A percentile compares a stretch with the other conserved stretches of the same genome.
These are phyloP conservation scores for Sus cebifrons DNA, from an alignment of 2,797 vertebrate species.

Conservation along the genomic window DNA sequence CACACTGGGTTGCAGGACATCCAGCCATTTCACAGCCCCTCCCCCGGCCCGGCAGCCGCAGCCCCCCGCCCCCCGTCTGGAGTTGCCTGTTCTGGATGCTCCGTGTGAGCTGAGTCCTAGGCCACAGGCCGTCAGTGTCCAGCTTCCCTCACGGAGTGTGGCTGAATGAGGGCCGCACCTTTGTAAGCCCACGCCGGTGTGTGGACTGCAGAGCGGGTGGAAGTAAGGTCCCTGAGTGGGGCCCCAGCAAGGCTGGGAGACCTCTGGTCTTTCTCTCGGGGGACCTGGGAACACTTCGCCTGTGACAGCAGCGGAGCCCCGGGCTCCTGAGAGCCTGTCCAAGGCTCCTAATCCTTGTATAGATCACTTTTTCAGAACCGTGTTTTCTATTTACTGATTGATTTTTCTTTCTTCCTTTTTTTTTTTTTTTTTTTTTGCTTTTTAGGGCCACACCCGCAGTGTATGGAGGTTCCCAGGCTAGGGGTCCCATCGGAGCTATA, in stretches of 20 bases:
- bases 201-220: not conserved
- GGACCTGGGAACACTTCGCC: not conserved
- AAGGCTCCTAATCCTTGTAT: not conserved
- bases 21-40: not conserved
- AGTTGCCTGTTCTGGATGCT: not conserved
- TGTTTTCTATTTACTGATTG: not conserved
- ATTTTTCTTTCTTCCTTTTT: not conserved
- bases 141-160: not conserved
- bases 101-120: not conserved
- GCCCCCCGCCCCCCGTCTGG: too few species aligned
- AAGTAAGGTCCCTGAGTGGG: not conserved
- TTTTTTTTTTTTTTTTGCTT: not conserved
- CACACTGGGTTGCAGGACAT: fast-evolving
- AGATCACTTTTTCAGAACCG: not conserved
- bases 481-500: too few species aligned
- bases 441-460: too few species aligned
- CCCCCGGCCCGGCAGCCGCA: not conserved
- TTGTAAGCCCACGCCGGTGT: not conserved
- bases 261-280: not conserved
- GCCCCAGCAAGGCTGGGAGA: not conserved
- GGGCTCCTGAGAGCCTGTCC: not conserved
- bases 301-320: not conserved
- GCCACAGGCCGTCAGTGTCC: fast-evolving
- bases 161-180: too few species aligned
- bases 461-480: too few species aligned